Evolutionary conservation across 2,888 invertebrate species (phyloP).

Genomic region (Callyntrura sp.): DNA sequence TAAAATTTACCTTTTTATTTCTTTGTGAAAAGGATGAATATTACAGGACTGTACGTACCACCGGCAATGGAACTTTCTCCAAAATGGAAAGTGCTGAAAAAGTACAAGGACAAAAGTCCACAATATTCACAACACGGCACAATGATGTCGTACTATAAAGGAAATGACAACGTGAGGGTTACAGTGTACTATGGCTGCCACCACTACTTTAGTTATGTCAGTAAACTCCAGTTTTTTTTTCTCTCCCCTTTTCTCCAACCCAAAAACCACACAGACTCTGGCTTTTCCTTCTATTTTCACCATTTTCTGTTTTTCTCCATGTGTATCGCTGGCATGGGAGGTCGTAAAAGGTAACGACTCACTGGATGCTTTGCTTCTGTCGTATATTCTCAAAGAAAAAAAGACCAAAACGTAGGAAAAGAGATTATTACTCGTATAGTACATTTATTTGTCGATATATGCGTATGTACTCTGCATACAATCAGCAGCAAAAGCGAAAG

Average conservation of each 20-base stretch:
- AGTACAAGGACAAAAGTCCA: constrained; percentile 58
- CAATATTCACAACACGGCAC: constrained; percentile 64
- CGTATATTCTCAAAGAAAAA: constrained; percentile 42
- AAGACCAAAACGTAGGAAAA: neutral
- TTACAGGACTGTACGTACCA: neutral
- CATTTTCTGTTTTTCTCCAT: constrained; percentile 9
- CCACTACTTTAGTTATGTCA: constrained; percentile 18
- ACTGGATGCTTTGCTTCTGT: neutral
- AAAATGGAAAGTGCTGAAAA: neutral
- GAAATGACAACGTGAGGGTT: constrained; percentile 48
- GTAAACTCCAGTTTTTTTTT: constrained; percentile 23
- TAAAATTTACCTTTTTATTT: constrained; percentile 34
- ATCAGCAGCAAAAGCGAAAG: neutral
- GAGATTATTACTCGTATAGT: constrained; percentile 23
- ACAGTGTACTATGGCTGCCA: neutral
- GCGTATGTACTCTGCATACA: neutral
- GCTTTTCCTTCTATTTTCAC: neutral
- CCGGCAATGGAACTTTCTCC: neutral
- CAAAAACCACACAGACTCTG: constrained; percentile 1
- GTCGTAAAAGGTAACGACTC: constrained; percentile 75
- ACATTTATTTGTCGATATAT: neutral
- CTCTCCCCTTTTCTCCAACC: constrained; percentile 23
- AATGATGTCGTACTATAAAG: constrained; percentile 16
- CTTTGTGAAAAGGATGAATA: constrained; percentile 29
- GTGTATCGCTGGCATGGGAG: constrained; percentile 61